Evolutionary conservation across 2,797 vertebrate species (phyloP).

Genomic region (Apogon hyalosoma): DNA sequence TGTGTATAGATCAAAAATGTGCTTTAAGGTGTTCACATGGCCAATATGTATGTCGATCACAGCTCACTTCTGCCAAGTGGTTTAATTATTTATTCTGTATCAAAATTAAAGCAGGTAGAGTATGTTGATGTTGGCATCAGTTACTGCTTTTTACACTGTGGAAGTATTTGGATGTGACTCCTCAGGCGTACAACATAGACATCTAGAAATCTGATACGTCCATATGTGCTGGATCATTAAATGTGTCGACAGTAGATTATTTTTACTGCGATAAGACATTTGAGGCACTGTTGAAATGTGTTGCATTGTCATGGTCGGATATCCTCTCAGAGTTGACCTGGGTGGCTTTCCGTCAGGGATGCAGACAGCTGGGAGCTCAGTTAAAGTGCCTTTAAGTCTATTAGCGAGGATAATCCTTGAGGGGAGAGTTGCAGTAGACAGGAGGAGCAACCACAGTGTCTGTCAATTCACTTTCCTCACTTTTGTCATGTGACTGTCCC

Average conservation of each 20-base stretch:
- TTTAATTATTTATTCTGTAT: conserved; percentile 77
- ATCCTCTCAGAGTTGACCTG: conserved; percentile 67
- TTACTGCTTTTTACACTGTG: background rate
- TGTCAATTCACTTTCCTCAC: conserved; percentile 66
- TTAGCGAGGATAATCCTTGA: conserved; percentile 82
- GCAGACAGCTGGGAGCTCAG: conserved; percentile 82
- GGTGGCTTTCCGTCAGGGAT: conserved; percentile 50
- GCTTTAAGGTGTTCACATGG: conserved; percentile 18
- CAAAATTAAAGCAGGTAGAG: conserved; percentile 51
- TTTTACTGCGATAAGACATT: conserved; percentile 13
- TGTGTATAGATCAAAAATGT: conserved; percentile 22
- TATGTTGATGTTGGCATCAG: conserved; percentile 5
- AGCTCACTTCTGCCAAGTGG: conserved; percentile 36
- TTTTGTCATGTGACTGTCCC: conserved; percentile 47
- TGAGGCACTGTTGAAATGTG: conserved; percentile 48
- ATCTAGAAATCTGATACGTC: background rate
- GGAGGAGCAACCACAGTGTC: conserved; percentile 54
- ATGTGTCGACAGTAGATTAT: background rate
- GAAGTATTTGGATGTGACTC: background rate
- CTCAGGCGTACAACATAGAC: background rate
- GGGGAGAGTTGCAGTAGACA: conserved; percentile 64
- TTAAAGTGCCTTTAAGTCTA: conserved; percentile 83
- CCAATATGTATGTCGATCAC: conserved; percentile 46
- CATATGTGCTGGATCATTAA: background rate
- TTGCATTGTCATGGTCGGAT: conserved; percentile 54